Percentiles rank a stretch among this genome's conserved stretches.
Conservation (phyloP, 1,140 invertebrate genomes). For the Polyergus mexicanus region DNA sequence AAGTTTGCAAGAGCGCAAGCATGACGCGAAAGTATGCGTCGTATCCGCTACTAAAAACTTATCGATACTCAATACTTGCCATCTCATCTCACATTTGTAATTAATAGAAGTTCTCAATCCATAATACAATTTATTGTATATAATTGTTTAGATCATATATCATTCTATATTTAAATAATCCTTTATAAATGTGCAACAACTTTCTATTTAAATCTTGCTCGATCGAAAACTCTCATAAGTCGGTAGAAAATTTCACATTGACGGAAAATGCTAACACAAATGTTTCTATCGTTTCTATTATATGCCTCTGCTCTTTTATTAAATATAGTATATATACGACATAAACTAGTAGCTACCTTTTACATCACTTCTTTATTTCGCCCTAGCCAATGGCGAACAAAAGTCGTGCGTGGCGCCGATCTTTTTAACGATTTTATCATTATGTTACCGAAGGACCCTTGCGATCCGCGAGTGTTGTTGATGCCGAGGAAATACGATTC, state of each 20-base stretch:
- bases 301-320: background rate
- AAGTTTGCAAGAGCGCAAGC: slow-evolving; percentile 3
- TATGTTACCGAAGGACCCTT: background rate
- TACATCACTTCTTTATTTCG: background rate
- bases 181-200: background rate
- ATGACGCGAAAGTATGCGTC: background rate
- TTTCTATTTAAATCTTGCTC: background rate
- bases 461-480: background rate
- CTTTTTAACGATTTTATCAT: slow-evolving; percentile 51
- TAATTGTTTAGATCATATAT: background rate
- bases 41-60: background rate
- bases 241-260: background rate
- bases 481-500: slow-evolving; percentile 32
- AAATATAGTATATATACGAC: slow-evolving; percentile 14
- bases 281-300: background rate
- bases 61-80: background rate
- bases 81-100: background rate
- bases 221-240: no score
- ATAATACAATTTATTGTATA: background rate
- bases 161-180: background rate
- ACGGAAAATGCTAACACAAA: background rate
- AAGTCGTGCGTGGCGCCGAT: background rate
- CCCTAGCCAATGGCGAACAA: background rate
- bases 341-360: background rate
- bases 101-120: background rate